Conservation (phyloP, 1,140 invertebrate genomes). For the Lucilia cuprina region DNA sequence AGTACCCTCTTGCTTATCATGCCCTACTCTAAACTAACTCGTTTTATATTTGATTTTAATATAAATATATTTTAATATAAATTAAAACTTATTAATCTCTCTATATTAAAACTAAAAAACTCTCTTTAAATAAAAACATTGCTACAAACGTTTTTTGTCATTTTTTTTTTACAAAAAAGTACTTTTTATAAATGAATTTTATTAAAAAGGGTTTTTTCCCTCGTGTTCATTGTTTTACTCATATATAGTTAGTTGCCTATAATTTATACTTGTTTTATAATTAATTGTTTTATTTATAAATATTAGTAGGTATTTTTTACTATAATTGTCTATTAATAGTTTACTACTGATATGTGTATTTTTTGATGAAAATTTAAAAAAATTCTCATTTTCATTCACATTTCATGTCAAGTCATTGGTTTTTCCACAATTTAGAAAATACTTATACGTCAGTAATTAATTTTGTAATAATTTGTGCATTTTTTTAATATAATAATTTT, state of each 20-base stretch:
- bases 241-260: background rate
- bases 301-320: background rate
- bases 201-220: background rate
- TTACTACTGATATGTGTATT: background rate
- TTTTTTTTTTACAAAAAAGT: too few species aligned
- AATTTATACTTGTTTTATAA: background rate
- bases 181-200: too few species aligned
- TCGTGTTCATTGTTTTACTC: constrained; percentile 1
- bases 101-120: too few species aligned
- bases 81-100: too few species aligned
- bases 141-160: too few species aligned
- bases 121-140: too few species aligned
- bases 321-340: background rate
- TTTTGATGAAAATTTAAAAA: background rate
- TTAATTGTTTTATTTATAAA: constrained; percentile 1
- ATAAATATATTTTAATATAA: too few species aligned
- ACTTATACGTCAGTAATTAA: too few species aligned
- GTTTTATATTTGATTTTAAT: too few species aligned
- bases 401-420: constrained; percentile 10
- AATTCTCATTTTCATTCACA: background rate
- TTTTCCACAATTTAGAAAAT: background rate
- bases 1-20: too few species aligned
- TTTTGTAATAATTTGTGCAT: too few species aligned
- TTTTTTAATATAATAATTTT: background rate
- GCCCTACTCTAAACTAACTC: too few species aligned